Evolutionary conservation across 2,888 invertebrate genomes (phyloP).

Genomic region (Xiphydria camelus): DNA sequence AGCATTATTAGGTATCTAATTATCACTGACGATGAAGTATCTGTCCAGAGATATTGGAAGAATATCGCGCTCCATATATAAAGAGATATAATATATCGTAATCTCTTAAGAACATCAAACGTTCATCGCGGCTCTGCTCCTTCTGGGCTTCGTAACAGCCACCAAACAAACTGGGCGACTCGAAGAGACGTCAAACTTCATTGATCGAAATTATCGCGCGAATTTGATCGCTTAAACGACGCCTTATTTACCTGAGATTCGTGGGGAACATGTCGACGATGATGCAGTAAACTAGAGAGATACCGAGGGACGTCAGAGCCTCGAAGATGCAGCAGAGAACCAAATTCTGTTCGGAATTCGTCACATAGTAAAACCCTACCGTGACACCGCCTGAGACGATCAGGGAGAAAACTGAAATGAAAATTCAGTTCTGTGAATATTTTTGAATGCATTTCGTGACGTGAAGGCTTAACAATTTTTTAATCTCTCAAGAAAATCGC

Average conservation of each 20-base stretch:
- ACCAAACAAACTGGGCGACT: too few species aligned
- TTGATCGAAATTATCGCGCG: not conserved
- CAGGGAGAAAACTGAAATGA: slow-evolving; percentile 71
- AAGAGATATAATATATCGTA: slow-evolving; percentile 6
- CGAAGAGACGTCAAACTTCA: not conserved
- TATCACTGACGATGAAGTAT: too few species aligned
- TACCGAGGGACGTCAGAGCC: slow-evolving; percentile 77
- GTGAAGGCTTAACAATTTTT: not conserved
- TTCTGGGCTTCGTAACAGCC: too few species aligned
- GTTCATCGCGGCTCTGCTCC: not conserved
- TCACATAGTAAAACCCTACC: slow-evolving; percentile 75
- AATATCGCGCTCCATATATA: too few species aligned
- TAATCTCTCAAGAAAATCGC: not conserved
- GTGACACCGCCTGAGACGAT: slow-evolving; percentile 74
- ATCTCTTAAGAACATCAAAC: not conserved
- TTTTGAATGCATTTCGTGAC: not conserved
- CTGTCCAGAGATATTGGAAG: too few species aligned
- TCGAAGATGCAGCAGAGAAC: slow-evolving; percentile 79
- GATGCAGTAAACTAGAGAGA: slow-evolving; percentile 79
- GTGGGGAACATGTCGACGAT: slow-evolving; percentile 83
- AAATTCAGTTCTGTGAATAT: not conserved
- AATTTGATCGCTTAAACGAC: slow-evolving; percentile 15
- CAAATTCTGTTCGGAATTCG: slow-evolving; percentile 72
- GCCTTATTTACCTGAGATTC: slow-evolving; percentile 69
- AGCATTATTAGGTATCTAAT: too few species aligned